These are phyloP conservation scores for Lycaon pictus DNA, from an alignment of 2,113 vertebrate genomes.

Conservation along the genomic window DNA sequence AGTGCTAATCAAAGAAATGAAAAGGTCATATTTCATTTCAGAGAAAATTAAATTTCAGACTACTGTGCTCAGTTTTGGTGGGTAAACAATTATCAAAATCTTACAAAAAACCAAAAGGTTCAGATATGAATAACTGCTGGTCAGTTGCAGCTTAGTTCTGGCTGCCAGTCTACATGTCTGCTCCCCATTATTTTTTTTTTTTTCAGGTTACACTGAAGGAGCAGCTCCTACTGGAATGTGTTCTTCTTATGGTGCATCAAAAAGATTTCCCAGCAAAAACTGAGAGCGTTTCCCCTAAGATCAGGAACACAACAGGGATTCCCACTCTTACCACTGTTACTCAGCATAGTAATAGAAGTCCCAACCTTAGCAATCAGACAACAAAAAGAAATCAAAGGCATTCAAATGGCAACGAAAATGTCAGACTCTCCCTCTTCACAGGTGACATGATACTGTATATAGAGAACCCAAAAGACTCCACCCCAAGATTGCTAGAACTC, in stretches of 20 bases:
- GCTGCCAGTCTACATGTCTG: not conserved
- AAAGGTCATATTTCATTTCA: constrained; percentile 9
- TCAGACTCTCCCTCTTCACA: too few species aligned
- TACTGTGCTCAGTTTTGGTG: not conserved
- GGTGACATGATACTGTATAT: too few species aligned
- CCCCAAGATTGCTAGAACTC: too few species aligned
- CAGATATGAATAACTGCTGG: not conserved
- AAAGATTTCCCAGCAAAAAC: not conserved
- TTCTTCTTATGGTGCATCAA: not conserved
- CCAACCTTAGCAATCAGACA: too few species aligned
- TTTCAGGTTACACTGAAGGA: not conserved
- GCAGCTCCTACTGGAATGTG: not conserved
- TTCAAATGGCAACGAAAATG: too few species aligned
- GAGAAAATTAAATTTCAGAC: constrained; percentile 51
- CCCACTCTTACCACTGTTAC: too few species aligned
- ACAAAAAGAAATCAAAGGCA: too few species aligned
- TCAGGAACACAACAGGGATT: too few species aligned
- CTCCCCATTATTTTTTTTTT: not conserved
- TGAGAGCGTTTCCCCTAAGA: too few species aligned
- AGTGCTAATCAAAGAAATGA: constrained; percentile 8
- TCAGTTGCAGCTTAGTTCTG: not conserved
- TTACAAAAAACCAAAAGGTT: not conserved
- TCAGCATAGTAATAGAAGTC: too few species aligned
- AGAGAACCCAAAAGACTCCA: too few species aligned
- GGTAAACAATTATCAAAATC: constrained; percentile 17